These are phyloP conservation scores for Zhuqinia jingwanae DNA, from an alignment of 2,888 invertebrate genomes.

Conservation along the genomic window DNA sequence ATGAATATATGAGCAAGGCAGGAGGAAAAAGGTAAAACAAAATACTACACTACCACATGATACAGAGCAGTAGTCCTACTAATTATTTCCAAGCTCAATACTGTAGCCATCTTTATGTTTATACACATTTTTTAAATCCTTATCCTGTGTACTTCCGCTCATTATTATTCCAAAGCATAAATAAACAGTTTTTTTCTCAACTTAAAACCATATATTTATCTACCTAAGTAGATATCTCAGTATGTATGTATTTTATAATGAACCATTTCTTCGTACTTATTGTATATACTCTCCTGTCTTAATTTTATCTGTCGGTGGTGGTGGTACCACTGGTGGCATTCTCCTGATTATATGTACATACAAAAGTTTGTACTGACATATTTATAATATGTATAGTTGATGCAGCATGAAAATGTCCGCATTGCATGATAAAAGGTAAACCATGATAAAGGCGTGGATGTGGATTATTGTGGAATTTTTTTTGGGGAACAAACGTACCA, in stretches of 20 bases:
- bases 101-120: too few species aligned
- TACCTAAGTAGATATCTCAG: too few species aligned
- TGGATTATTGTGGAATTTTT: too few species aligned
- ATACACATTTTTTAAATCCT: too few species aligned
- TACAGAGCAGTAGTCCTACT: too few species aligned
- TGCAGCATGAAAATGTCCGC: constrained; percentile 62
- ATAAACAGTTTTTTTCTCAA: constrained; percentile 10
- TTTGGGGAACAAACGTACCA: not conserved
- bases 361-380: not conserved
- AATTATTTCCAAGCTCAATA: too few species aligned
- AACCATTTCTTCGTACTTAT: not conserved
- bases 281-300: constrained; percentile 12
- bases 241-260: not conserved
- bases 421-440: constrained; percentile 52
- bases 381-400: not conserved
- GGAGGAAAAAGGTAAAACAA: too few species aligned
- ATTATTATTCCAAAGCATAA: constrained; percentile 27
- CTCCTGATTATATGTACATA: not conserved
- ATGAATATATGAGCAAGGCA: too few species aligned
- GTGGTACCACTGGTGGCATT: not conserved
- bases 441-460: constrained; percentile 43
- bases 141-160: not conserved
- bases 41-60: too few species aligned
- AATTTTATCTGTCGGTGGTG: constrained; percentile 33
- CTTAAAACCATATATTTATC: too few species aligned